Evolutionary conservation across 1,140 invertebrate species (phyloP).

Genomic region (Adoxophyes honmai): DNA sequence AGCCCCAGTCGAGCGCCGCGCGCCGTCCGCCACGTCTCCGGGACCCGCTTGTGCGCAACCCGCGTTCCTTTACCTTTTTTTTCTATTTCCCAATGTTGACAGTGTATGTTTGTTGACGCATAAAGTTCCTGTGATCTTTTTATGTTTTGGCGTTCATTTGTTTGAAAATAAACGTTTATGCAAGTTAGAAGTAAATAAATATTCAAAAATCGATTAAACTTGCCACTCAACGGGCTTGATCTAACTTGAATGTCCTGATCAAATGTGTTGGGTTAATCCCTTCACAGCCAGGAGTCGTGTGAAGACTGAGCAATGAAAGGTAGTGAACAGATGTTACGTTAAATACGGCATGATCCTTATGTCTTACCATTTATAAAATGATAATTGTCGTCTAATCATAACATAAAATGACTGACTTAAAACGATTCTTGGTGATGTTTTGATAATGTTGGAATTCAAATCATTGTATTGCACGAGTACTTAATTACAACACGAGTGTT

Average conservation of each 20-base stretch:
- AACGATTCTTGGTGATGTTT: neutral
- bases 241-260: neutral
- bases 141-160: neutral
- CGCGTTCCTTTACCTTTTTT: slow-evolving; percentile 19
- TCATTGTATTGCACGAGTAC: slow-evolving; percentile 11
- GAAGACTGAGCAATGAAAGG: slow-evolving; percentile 41
- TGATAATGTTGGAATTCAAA: neutral
- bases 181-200: no score
- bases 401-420: slow-evolving; percentile 5
- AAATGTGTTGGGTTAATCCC: slow-evolving; percentile 4
- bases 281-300: neutral
- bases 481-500: slow-evolving; percentile 19
- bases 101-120: slow-evolving; percentile 5
- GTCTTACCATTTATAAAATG: neutral
- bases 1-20: slow-evolving; percentile 56
- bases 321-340: slow-evolving; percentile 19
- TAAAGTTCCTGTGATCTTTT: neutral
- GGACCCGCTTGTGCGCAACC: slow-evolving; percentile 18
- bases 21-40: slow-evolving; percentile 22
- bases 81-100: slow-evolving; percentile 15
- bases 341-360: neutral
- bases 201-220: no score
- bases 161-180: no score
- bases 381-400: neutral
- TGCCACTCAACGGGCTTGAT: no score